Evolutionary conservation across 2,888 invertebrate species (phyloP).

Genomic region (Dusona sp.): DNA sequence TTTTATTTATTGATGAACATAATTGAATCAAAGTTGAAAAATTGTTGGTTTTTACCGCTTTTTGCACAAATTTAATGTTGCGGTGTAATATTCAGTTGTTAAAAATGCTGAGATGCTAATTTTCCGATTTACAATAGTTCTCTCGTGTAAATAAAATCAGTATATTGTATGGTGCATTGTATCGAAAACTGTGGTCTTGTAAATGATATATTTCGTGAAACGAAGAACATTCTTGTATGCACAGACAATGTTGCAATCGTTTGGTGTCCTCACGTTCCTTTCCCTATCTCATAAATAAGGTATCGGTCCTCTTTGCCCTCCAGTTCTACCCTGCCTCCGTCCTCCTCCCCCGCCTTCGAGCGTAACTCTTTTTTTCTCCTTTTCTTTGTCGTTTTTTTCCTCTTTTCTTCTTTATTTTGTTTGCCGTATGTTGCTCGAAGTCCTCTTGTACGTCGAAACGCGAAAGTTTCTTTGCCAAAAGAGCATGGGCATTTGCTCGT

Average conservation of each 20-base stretch:
- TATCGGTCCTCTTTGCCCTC: slow-evolving; percentile 47
- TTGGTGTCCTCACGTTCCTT: slow-evolving; percentile 52
- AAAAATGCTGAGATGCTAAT: background rate
- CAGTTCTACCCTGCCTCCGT: background rate
- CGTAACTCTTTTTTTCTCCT: slow-evolving; percentile 50
- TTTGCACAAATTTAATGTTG: background rate
- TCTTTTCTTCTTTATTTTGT: slow-evolving; percentile 42
- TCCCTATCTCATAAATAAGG: slow-evolving; percentile 65
- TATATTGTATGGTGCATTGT: background rate
- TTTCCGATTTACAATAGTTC: background rate
- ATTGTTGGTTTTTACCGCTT: background rate
- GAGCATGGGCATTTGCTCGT: slow-evolving; percentile 52
- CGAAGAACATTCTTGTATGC: slow-evolving; percentile 33
- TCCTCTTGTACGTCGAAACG: slow-evolving; percentile 45
- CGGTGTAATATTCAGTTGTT: background rate
- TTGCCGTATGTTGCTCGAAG: slow-evolving; percentile 44
- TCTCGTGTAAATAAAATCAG: background rate
- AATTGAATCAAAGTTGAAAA: too few relatives aligned
- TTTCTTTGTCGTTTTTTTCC: slow-evolving; percentile 47
- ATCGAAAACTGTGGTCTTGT: background rate
- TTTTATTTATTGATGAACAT: too few relatives aligned
- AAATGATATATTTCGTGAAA: slow-evolving; percentile 20
- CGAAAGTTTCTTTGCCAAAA: slow-evolving; percentile 50
- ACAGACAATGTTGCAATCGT: slow-evolving; percentile 11
- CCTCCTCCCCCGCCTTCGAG: slow-evolving; percentile 15